Evolutionary conservation across 2,797 vertebrate species (phyloP), one percentile per base, ranked within the genome.

Genomic region (Platalea minor): DNA sequence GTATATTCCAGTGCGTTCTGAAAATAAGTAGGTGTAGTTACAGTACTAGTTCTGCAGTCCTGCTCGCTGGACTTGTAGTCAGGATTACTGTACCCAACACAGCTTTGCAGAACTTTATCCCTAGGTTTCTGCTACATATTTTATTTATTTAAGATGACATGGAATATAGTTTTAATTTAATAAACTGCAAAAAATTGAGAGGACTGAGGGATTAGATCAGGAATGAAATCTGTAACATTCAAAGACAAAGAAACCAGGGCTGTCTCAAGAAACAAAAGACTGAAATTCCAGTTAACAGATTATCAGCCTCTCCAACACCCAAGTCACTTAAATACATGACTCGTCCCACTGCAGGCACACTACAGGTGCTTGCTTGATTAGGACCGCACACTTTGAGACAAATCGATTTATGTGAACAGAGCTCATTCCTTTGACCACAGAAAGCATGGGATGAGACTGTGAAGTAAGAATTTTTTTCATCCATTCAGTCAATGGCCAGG

Each of bases 401-500:
- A 67, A 77, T 0, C 18, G 45, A 57, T 72, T 80, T 29, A 4
- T 19, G n/a, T 24, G 17, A 76, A 7, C 31, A 54, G 54, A 39
- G 28, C 63, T 74, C 72, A 29, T 13, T 63, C 23, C 48, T 72
- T 19, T 25, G n/a, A 17, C 19, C 41, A 45, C 73, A 84, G 26
- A 37, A 53, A 54, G 45, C 48, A 57, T 33, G 51, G 12, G 21
- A 43, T 19, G 43, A 76, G 57, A 20, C 57, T 2, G 2, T 4
- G 4, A 79, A 31, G 11, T 3, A 19, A n/a, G 46, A 35, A 17
- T 8, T 63, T 39, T 33, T 33, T 61, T 33, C 29, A 51, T 7
- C 0, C 0, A 18, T 25, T 64, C 67, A 41, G 33, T 21, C 68
- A 68, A 5, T 3, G 25, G 13, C 8, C 46, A 53, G 20, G 29